Evolutionary conservation across 2,113 vertebrate genomes (phyloP), one percentile per base, ranked within the genome.

Genomic region (Cryptotis parvus): DNA sequence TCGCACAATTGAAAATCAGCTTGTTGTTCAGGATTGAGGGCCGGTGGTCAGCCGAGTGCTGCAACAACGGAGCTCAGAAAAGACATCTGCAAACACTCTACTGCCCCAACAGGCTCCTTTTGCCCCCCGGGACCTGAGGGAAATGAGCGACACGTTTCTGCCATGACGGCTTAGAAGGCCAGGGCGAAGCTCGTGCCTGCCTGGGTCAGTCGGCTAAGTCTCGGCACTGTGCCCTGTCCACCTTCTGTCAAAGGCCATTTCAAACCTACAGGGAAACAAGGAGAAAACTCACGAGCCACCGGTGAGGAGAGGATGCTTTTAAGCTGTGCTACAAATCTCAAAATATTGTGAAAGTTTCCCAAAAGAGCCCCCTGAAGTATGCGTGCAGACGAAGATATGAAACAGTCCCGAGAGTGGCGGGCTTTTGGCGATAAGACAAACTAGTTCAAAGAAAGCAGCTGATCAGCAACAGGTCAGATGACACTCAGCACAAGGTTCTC

Each of bases 171-270:
- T 6, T 26, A 16, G 58, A 8, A 61, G 18, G 20, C 58, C 58
- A 2, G 58, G 18, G 2, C 15, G 15, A 61, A 20, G 20, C 58
- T 26, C 58, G 20, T 14, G 9, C 45, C 45, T 6, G 45, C 45
- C 45, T 2, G 14, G 5, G 45, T 6, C n/a, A n/a, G n/a, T n/a
- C n/a, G n/a, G n/a, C n/a, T n/a, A n/a, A n/a, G n/a, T n/a, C n/a
- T n/a, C n/a, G n/a, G n/a, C n/a, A n/a, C n/a, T n/a, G n/a, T n/a
- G n/a, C n/a, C n/a, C n/a, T n/a, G n/a, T 95, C 85, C 78, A 92
- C 61, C 92, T 83, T 85, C 75, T 83, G 85, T 75, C 90, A 94
- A 83, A 83, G 79, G 26, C n/a, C 72, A 76, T 65, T 90, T 92
- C 80, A 74, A 92, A 91, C 83, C 82, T 85, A 76, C n/a, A 52